Percentiles rank a stretch among this genome's conserved stretches.
These are phyloP conservation scores for Netelia inedita DNA, from an alignment of 2,888 invertebrate genomes.

Conservation along the genomic window DNA sequence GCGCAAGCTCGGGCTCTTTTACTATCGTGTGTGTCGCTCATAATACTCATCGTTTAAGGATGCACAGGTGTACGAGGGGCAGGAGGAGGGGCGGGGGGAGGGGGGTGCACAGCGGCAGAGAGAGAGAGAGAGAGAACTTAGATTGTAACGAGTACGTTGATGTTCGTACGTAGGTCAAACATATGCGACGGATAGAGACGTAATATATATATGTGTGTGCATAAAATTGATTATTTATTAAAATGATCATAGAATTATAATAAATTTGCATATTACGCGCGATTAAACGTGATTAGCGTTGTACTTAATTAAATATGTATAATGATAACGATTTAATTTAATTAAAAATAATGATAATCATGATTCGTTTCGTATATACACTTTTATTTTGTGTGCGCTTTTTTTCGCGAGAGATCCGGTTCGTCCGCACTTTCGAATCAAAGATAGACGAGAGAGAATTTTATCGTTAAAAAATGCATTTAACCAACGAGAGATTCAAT, in stretches of 20 bases:
- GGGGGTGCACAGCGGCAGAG: conserved; percentile 2
- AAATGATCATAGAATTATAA: conserved; percentile 30
- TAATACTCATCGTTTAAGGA: conserved; percentile 73
- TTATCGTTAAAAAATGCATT: conserved; percentile 2
- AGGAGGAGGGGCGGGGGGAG: background rate
- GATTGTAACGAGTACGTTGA: conserved; percentile 51
- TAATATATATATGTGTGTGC: conserved; percentile 29
- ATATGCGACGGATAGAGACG: conserved; percentile 1
- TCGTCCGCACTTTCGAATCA: conserved; percentile 16
- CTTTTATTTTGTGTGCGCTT: background rate
- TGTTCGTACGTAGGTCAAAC: conserved; percentile 23
- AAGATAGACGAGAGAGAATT: background rate
- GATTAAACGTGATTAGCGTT: background rate
- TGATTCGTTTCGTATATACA: background rate
- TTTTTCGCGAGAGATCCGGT: background rate
- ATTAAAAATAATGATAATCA: background rate
- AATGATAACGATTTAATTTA: background rate
- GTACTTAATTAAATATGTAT: background rate
- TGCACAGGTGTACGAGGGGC: conserved; percentile 70
- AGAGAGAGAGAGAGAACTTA: conserved; percentile 34
- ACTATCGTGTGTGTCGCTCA: conserved; percentile 75
- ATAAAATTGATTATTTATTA: conserved; percentile 29
- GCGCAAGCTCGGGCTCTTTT: conserved; percentile 71
- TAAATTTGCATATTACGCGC: background rate
- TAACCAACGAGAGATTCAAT: background rate